phyloP scores from a whole-genome alignment of 2,797 vertebrate species.

The Alosa sapidissima region DNA sequence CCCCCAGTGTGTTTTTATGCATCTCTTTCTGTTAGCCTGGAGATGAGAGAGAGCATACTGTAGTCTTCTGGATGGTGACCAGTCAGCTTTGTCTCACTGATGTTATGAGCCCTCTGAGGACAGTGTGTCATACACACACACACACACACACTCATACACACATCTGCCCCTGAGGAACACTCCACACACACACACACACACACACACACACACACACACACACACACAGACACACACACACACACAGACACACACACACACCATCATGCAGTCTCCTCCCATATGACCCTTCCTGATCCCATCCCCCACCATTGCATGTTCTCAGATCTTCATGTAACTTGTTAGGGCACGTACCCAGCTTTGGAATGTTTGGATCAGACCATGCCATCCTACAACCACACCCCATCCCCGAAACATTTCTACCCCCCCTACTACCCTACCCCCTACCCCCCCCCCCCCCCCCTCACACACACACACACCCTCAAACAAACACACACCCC shows the following conservation, averaged over 20 bases:
- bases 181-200: background rate
- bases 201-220: background rate
- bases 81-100: slow-evolving; percentile 72
- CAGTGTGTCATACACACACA: background rate
- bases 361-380: slow-evolving; percentile 66
- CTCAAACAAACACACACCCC: slow-evolving; percentile 44
- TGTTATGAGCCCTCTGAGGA: slow-evolving; percentile 70
- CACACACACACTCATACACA: slow-evolving; percentile 48
- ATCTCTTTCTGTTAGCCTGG: slow-evolving; percentile 34
- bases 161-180: background rate
- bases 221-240: slow-evolving; percentile 8
- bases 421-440: background rate
- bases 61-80: slow-evolving; percentile 66
- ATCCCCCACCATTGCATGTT: slow-evolving; percentile 49
- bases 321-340: slow-evolving; percentile 49
- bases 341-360: slow-evolving; percentile 65
- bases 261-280: slow-evolving; percentile 52
- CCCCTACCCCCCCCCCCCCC: background rate
- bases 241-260: background rate
- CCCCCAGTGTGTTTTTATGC: slow-evolving; percentile 5
- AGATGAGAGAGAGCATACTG: slow-evolving; percentile 75
- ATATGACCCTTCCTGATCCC: slow-evolving; percentile 59
- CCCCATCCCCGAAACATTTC: background rate
- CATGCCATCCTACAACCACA: background rate
- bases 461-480: slow-evolving; percentile 42